Conservation (phyloP, 2,797 vertebrate genomes). For the Chromis chromis region DNA sequence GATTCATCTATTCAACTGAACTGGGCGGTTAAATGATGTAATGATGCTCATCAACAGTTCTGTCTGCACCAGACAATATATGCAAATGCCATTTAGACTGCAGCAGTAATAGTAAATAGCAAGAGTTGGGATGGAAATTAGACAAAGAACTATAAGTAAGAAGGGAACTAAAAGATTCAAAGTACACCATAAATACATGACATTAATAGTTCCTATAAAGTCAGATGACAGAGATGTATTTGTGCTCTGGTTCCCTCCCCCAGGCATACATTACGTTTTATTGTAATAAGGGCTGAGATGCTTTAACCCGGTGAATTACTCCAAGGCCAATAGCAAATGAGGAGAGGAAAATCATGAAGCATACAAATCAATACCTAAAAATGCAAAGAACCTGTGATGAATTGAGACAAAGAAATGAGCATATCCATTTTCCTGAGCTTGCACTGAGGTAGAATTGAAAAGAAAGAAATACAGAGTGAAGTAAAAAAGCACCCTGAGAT, state of each 20-base stretch:
- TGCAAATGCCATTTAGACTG: background rate
- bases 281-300: constrained; percentile 35
- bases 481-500: background rate
- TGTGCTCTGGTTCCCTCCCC: background rate
- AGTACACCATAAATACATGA: constrained; percentile 21
- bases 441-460: background rate
- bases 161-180: constrained; percentile 4
- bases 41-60: constrained; percentile 9
- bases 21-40: constrained; percentile 17
- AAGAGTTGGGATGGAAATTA: background rate
- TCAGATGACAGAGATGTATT: constrained; percentile 26
- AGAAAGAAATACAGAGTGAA: background rate
- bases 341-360: constrained; percentile 30
- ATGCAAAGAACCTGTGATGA: constrained; percentile 36
- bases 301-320: constrained; percentile 45
- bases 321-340: constrained; percentile 12
- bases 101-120: constrained; percentile 3
- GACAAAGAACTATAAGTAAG: background rate
- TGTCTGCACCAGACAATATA: background rate
- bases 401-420: constrained; percentile 11
- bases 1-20: background rate
- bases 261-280: constrained; percentile 26
- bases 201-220: constrained; percentile 21
- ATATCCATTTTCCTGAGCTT: constrained; percentile 19
- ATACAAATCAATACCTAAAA: constrained; percentile 41